These are phyloP conservation scores for Schizaphis graminum DNA, from an alignment of 2,888 invertebrate species.

Conservation along the genomic window DNA sequence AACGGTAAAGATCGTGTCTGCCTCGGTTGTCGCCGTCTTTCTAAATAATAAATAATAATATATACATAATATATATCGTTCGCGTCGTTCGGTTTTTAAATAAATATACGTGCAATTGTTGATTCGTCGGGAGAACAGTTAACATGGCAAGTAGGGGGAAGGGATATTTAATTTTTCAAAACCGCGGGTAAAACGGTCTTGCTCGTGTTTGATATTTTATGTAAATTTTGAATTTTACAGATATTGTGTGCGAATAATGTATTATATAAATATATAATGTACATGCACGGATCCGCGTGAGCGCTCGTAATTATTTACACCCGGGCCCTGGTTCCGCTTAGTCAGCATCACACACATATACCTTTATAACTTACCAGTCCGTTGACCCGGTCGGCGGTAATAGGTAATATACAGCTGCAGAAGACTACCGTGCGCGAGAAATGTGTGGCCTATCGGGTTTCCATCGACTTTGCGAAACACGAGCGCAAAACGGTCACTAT, in stretches of 20 bases:
- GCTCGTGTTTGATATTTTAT: constrained; percentile 48
- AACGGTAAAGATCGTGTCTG: constrained; percentile 62
- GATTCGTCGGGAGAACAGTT: background rate
- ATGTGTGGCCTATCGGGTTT: constrained; percentile 12
- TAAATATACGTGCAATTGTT: background rate
- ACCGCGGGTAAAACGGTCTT: background rate
- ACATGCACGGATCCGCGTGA: constrained; percentile 45
- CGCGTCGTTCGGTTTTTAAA: constrained; percentile 5
- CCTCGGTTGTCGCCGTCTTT: background rate
- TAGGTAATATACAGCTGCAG: constrained; percentile 9
- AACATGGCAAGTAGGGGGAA: too few relatives aligned
- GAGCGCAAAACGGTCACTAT: constrained; percentile 24
- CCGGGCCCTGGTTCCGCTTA: constrained; percentile 34
- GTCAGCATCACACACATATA: constrained; percentile 35
- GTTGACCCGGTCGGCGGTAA: constrained; percentile 28
- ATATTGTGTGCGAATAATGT: constrained; percentile 1
- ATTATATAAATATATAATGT: background rate
- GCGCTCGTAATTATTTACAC: constrained; percentile 60
- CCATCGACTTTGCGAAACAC: constrained; percentile 21
- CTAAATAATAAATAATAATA: background rate
- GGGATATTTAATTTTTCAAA: constrained; percentile 53
- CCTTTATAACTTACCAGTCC: constrained; percentile 29
- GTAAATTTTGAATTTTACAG: constrained; percentile 43
- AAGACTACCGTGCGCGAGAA: constrained; percentile 35
- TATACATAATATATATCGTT: background rate